Evolutionary conservation across 2,888 invertebrate genomes (phyloP).

Genomic region (Catocala fraxini): DNA sequence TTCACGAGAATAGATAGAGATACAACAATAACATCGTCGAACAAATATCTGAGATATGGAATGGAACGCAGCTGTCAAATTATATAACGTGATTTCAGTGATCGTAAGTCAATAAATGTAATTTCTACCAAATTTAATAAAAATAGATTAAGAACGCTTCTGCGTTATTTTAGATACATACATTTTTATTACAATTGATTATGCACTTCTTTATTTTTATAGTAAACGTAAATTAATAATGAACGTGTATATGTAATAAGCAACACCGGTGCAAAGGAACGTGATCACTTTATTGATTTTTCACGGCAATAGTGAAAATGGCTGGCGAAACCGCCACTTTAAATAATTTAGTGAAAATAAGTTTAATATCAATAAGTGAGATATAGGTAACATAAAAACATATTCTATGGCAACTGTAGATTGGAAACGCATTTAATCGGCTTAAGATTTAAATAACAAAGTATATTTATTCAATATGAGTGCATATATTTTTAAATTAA

Average conservation of each 20-base stretch:
- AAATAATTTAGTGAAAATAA: slow-evolving; percentile 36
- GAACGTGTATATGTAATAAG: not conserved
- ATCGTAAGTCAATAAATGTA: slow-evolving; percentile 11
- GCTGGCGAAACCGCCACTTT: slow-evolving; percentile 28
- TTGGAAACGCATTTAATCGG: slow-evolving; percentile 11
- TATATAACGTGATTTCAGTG: slow-evolving; percentile 23
- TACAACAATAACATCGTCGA: slow-evolving; percentile 18
- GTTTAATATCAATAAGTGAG: slow-evolving; percentile 22
- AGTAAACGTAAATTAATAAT: too few species aligned
- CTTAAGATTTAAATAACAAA: not conserved
- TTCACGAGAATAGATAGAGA: slow-evolving; percentile 17
- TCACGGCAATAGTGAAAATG: slow-evolving; percentile 58
- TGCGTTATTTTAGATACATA: not conserved
- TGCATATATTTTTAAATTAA: slow-evolving; percentile 49
- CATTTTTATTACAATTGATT: too few species aligned
- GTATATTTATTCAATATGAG: slow-evolving; percentile 44
- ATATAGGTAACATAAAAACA: not conserved
- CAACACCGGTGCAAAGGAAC: slow-evolving; percentile 50
- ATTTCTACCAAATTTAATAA: slow-evolving; percentile 19
- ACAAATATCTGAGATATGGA: slow-evolving; percentile 12
- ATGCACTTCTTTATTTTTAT: too few species aligned
- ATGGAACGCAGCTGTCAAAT: slow-evolving; percentile 37
- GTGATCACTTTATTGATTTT: slow-evolving; percentile 61
- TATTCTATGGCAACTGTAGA: slow-evolving; percentile 7
- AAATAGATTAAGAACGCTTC: not conserved